These are phyloP conservation scores for Acipenser ruthenus DNA, from an alignment of 2,797 vertebrate genomes.

Conservation along the genomic window DNA sequence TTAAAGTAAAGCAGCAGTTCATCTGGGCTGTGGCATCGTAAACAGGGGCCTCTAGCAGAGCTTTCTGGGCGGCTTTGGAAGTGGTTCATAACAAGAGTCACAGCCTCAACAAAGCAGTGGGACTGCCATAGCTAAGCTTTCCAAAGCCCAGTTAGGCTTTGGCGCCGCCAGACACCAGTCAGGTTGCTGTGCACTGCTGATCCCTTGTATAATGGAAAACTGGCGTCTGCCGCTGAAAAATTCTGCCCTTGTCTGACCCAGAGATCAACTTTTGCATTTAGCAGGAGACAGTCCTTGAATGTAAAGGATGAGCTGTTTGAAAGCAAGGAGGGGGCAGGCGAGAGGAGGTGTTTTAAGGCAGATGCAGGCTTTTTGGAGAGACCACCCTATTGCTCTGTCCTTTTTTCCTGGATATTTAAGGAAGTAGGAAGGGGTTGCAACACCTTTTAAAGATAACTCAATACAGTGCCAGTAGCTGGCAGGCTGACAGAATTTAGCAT, in stretches of 20 bases:
- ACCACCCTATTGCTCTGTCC: too few species aligned
- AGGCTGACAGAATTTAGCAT: neutral
- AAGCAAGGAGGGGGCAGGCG: neutral
- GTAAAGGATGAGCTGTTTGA: neutral
- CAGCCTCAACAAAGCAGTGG: neutral
- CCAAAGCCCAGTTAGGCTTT: constrained; percentile 5
- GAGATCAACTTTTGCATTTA: neutral
- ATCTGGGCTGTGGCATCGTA: too few species aligned
- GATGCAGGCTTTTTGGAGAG: too few species aligned
- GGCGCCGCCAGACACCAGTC: neutral
- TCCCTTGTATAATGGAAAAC: constrained; percentile 1
- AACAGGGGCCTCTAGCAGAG: too few species aligned
- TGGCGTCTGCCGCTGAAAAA: neutral
- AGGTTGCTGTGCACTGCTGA: neutral
- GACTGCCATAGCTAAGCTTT: neutral
- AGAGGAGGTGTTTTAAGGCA: constrained; percentile 4
- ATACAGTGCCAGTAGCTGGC: constrained; percentile 18
- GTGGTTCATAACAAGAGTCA: neutral
- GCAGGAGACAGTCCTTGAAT: neutral
- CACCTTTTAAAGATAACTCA: constrained; percentile 20
- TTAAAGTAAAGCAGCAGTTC: too few species aligned
- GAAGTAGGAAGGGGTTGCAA: too few species aligned
- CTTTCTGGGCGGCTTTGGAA: neutral
- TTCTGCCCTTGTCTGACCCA: neutral
- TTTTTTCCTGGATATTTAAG: too few species aligned